phyloP scores from a whole-genome alignment of 2,113 vertebrate species.

The Leiothrix lutea region DNA sequence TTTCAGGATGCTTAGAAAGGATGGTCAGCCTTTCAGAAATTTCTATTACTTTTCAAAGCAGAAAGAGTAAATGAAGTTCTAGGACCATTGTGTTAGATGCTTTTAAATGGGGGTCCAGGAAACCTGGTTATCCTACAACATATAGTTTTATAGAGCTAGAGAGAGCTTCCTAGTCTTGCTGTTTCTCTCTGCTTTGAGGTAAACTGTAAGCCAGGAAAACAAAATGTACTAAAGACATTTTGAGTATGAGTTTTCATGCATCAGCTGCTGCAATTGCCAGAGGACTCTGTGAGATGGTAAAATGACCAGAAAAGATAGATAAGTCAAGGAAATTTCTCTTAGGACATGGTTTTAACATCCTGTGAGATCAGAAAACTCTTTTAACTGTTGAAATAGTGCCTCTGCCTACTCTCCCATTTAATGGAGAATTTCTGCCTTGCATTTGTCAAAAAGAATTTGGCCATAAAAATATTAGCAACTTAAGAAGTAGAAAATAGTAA shows the following conservation, averaged over 20 bases:
- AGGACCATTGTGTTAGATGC: background rate
- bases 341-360: background rate
- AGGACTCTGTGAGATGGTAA: background rate
- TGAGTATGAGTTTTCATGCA: background rate
- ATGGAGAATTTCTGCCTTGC: background rate
- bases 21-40: background rate
- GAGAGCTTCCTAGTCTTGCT: background rate
- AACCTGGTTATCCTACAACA: background rate
- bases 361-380: background rate
- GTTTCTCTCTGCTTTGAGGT: background rate
- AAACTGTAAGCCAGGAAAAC: background rate
- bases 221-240: background rate
- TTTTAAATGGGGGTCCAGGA: background rate
- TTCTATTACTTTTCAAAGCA: background rate
- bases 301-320: slow-evolving; percentile 21
- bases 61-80: background rate
- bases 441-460: background rate
- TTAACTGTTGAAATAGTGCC: background rate
- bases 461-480: background rate
- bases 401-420: background rate
- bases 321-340: background rate
- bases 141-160: background rate
- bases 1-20: background rate
- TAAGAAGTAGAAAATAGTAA: background rate
- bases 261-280: background rate